phyloP scores from a whole-genome alignment of 2,113 vertebrate genomes.

The Atherinomorus stipes region DNA sequence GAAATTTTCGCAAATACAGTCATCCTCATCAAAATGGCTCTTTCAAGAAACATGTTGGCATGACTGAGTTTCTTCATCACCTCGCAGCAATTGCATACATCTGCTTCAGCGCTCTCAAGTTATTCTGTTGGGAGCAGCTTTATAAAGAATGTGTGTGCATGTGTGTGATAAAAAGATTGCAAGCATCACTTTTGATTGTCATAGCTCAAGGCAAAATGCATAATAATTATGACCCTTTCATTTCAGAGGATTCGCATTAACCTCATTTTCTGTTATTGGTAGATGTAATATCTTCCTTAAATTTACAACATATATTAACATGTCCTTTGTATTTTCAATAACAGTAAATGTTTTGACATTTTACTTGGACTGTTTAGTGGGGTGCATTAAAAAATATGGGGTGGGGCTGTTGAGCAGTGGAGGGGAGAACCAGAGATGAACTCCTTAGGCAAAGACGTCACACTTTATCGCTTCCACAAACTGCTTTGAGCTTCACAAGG shows the following conservation, averaged over 20 bases:
- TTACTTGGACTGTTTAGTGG: not conserved
- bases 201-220: too few species aligned
- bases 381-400: too few species aligned
- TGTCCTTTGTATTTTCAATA: not conserved
- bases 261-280: too few species aligned
- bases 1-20: not conserved
- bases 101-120: constrained; percentile 4
- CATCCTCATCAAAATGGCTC: constrained; percentile 1
- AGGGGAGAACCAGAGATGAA: too few species aligned
- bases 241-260: too few species aligned
- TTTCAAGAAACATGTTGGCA: constrained; percentile 21
- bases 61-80: constrained; percentile 23
- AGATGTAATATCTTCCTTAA: too few species aligned
- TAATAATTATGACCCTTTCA: too few species aligned
- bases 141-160: not conserved
- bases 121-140: not conserved
- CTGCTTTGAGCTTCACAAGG: constrained; percentile 16
- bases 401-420: too few species aligned
- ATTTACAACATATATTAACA: too few species aligned
- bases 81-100: constrained; percentile 38
- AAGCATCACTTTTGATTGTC: too few species aligned
- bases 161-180: too few species aligned
- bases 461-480: constrained; percentile 25
- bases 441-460: constrained; percentile 34
- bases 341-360: constrained; percentile 10